phyloP scores from a whole-genome alignment of 2,797 vertebrate species.

The Notoglanidium macrostoma region DNA sequence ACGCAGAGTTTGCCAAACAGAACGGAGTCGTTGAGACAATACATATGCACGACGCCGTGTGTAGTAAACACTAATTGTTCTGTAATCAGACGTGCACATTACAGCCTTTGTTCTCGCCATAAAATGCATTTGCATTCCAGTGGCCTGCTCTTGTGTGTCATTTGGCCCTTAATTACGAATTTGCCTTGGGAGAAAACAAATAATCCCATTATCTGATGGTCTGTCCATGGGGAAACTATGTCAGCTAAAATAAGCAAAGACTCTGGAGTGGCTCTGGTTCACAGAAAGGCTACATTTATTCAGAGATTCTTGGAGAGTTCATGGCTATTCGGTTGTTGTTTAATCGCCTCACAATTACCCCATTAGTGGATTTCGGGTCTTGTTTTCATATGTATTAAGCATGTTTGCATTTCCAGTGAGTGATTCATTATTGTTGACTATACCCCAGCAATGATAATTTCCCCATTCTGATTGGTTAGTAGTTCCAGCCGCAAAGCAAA shows the following conservation, averaged over 20 bases:
- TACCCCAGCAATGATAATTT: background rate
- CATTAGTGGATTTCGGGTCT: background rate
- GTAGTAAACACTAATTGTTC: constrained; percentile 14
- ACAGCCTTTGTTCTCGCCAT: constrained; percentile 58
- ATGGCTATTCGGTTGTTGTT: background rate
- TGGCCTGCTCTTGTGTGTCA: constrained; percentile 64
- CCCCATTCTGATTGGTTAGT: background rate
- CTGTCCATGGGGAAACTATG: constrained; percentile 72
- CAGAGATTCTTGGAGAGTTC: constrained; percentile 20
- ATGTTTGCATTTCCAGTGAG: background rate
- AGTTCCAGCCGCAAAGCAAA: background rate
- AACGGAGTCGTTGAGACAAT: background rate
- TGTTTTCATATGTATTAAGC: background rate
- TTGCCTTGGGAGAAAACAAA: constrained; percentile 74
- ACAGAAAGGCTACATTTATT: constrained; percentile 60
- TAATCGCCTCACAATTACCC: background rate
- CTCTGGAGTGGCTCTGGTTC: constrained; percentile 69
- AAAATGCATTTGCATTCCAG: constrained; percentile 63
- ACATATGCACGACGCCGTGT: background rate
- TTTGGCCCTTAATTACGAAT: constrained; percentile 75
- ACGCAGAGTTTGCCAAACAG: background rate
- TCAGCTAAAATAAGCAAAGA: constrained; percentile 75
- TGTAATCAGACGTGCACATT: constrained; percentile 22
- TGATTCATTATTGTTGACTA: constrained; percentile 5
- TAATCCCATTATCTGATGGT: constrained; percentile 77